Base-by-base conservation (phyloP, 2,113 vertebrate species). In the Oncorhynchus gorbuscha region DNA sequence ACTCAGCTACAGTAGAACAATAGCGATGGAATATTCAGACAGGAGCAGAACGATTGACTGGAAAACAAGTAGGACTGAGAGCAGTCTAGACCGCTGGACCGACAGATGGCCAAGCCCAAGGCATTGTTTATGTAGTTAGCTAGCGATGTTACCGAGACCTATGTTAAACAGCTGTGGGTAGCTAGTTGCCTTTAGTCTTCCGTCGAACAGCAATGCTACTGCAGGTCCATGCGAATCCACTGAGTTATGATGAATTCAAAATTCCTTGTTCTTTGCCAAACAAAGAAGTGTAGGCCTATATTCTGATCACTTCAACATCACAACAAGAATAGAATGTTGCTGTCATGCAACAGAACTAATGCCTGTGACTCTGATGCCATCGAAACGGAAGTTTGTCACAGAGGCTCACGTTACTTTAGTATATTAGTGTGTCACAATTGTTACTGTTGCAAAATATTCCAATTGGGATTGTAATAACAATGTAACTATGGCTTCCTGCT, bases 1-100 rank as follows among this genome's bases (percentile, higher is more conserved):
- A 87, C 84, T 83, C 80, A 88, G 85, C n/a, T 55, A 55, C 51
- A 55, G 12, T 18, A 55, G 51, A 55, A 55, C 51, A 55, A 55
- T 62, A 9, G 59, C 13, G 59, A 22, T 3, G 39, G 8, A 45
- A 45, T 45, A 45, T 12, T 45, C 39, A 45, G 39, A 45, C 39
- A 45, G 59, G 18, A 11, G 16, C 55, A 58, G 16, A 20, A n/a
- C 5, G 18, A n/a, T 62, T 62, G 18, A 55, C 5, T 55, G 12
- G 49, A 18, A 55, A 55, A 18, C 16, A 22, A 22, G 71, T 78
- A 83, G 71, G 59, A 61, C 20, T 14, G 58, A 61, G 5, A 22
- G 22, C 39, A 11, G 39, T 45, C 39, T 45, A 45, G 39, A 45
- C 39, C 9, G 39, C 39, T 45, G 39, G 39, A 12, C 39, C 9